Base-by-base conservation (phyloP, 2,888 invertebrate genomes). In the Rapana venosa region DNA sequence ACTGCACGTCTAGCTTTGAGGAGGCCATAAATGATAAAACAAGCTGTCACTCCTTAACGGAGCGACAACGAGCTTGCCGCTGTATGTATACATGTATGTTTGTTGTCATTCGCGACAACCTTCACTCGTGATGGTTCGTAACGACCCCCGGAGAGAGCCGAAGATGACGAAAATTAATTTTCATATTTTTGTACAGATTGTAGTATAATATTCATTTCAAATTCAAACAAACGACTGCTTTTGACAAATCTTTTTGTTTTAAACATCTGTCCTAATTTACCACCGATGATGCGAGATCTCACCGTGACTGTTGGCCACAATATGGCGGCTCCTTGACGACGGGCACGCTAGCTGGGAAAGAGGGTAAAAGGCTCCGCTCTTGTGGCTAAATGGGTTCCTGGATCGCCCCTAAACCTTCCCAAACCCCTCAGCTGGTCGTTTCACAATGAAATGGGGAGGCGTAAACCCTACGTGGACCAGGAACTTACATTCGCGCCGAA, bases 241-340 rank as follows among this genome's bases (percentile, higher is more conserved):
- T 36, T 0, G 22, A 4, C 4, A 22, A 85, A 11, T 30, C 4
- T 30, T 15, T 70, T 87, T 0, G 5, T 87, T 30, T 15, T 11
- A 30, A 17, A n/a, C 1, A 2, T 15, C 56, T 17, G 17, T 61
- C 32, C 32, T 11, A 5, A 87, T 74, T 56, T 56, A 81, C 26
- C 15, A 32, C 56, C 8, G 2, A 30, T n/a, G 8, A 79, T 22
- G 47, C 88, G 91, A 88, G 84, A 90, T 70, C 90, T 56, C n/a
- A 86, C 32, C 32, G 89, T 36, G 84, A 84, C 15, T 32, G 30
- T 35, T 70, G 30, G 90, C 92, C 92, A 92, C 92, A 94, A 93
- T 90, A 94, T 94, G 94, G 94, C 94, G 91, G 91, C 66, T 93
- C 94, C 93, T 92, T 94, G 92, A 93, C 91, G 92, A 94, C 94